These are phyloP conservation scores for Plecotus auritus DNA, from an alignment of 2,113 vertebrate species.

Conservation along the genomic window DNA sequence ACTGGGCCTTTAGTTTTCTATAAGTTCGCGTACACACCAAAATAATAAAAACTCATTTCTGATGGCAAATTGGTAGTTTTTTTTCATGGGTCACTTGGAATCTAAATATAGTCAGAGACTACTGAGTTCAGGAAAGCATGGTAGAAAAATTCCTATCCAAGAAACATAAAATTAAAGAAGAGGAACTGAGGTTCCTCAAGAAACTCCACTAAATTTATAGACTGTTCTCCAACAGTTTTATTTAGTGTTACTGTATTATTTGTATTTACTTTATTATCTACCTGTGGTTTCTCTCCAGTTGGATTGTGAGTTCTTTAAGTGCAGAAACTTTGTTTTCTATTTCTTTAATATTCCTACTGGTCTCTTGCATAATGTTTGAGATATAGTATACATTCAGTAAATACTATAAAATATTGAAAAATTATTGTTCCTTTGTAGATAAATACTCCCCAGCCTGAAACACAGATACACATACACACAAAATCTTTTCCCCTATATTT, in stretches of 20 bases:
- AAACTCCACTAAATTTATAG: neutral
- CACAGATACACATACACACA: neutral
- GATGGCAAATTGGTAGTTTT: neutral
- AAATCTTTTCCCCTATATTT: neutral
- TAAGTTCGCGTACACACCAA: neutral
- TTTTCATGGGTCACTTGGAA: neutral
- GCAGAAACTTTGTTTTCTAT: neutral
- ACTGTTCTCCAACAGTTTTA: neutral
- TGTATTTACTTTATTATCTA: neutral
- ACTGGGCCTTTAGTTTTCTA: neutral
- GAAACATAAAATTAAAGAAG: neutral
- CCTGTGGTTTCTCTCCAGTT: neutral
- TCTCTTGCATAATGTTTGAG: neutral
- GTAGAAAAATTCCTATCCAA: constrained; percentile 8
- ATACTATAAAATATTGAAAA: constrained; percentile 17
- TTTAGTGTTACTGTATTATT: neutral
- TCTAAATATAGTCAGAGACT: neutral
- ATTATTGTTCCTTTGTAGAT: neutral
- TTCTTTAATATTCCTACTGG: neutral
- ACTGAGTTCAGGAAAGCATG: constrained; percentile 10
- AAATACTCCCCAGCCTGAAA: neutral
- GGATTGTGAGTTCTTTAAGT: neutral
- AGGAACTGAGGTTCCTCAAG: neutral
- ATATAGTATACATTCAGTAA: neutral
- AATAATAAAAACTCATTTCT: neutral